Base-by-base conservation (phyloP, 2,888 invertebrate species). In the Pristionchus fissidentatus region DNA sequence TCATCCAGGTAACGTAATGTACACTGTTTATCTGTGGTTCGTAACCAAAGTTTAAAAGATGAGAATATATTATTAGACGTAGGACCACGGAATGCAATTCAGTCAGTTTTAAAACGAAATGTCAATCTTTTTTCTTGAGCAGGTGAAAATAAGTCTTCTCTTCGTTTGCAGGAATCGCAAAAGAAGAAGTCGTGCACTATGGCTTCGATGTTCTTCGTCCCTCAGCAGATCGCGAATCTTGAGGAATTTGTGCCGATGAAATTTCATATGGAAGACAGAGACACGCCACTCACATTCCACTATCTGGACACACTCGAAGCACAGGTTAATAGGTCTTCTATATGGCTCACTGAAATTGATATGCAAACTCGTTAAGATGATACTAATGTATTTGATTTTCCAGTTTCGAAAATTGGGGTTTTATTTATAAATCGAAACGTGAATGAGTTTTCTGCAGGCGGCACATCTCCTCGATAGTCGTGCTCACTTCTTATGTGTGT, bases 121-220 rank as follows among this genome's bases (percentile, higher is more conserved):
- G 22, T 1, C 22, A 29, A 26, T n/a, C n/a, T n/a, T n/a, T n/a
- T n/a, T n/a, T n/a, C n/a, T n/a, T n/a, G n/a, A n/a, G n/a, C n/a
- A n/a, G n/a, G n/a, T n/a, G n/a, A n/a, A n/a, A n/a, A n/a, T n/a
- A 60, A 19, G 38, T 57, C 57, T 29, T 29, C 57, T 57, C 57
- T 60, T 13, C 62, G 3, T 7, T 66, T 87, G 41, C 60, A 90
- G 86, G 92, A 92, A 83, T 89, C 90, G 29, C 90, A 88, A 84
- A 92, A 89, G 85, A 87, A 86, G 66, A 92, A 91, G 82, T 83
- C 86, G 19, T 86, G 85, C 32, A 92, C 92, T 0, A 86, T 88
- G 52, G 92, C 92, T 29, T 92, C 92, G 60, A 87, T 92, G 88
- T 92, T 88, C 85, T 92, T 92, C 84, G 90, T 92, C 29, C 92